These are phyloP conservation scores for Ceratosolen fusciceps DNA, from an alignment of 1,140 invertebrate genomes.

Conservation along the genomic window DNA sequence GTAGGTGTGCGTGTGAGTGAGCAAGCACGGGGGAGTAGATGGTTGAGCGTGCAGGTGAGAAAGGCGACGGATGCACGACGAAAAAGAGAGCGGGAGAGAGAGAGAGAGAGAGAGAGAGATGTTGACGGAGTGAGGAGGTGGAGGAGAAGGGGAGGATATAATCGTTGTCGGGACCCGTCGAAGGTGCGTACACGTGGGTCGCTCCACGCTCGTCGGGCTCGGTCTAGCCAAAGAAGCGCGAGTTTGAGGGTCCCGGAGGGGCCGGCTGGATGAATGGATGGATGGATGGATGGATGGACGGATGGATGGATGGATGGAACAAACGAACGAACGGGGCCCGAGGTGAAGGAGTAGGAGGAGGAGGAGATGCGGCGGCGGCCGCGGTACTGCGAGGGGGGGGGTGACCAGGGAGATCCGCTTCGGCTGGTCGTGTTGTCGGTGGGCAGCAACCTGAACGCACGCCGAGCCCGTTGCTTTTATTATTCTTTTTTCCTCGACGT, in stretches of 20 bases:
- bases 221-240: not conserved
- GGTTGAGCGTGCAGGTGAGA: not conserved
- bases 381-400: too few species aligned
- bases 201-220: not conserved
- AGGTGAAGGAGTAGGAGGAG: too few species aligned
- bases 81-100: not conserved
- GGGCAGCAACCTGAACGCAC: not conserved
- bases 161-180: not conserved
- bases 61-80: not conserved
- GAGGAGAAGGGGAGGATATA: not conserved
- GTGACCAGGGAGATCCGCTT: not conserved
- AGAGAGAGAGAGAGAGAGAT: not conserved
- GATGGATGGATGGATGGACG: too few species aligned
- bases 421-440: not conserved
- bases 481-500: not conserved
- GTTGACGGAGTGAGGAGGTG: not conserved
- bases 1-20: not conserved
- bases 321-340: too few species aligned
- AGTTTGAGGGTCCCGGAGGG: not conserved
- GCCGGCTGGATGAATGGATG: too few species aligned
- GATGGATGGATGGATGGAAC: too few species aligned
- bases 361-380: too few species aligned
- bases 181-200: constrained; percentile 20
- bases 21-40: not conserved
- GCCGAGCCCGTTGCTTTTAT: not conserved